phyloP scores from a whole-genome alignment of 2,797 vertebrate genomes.

The Labeo calbasu region DNA sequence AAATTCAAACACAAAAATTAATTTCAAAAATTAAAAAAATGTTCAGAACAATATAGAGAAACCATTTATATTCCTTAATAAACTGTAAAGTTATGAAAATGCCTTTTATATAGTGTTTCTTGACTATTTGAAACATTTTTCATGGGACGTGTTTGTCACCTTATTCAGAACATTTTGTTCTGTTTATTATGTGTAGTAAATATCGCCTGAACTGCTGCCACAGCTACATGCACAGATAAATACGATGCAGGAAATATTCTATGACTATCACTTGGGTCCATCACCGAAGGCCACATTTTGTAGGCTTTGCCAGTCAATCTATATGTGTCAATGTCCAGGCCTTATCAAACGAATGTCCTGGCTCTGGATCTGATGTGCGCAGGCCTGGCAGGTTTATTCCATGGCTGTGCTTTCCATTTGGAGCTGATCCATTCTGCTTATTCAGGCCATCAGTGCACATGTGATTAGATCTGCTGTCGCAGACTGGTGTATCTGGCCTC shows the following conservation, averaged over 20 bases:
- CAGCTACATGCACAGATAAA: neutral
- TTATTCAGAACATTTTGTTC: neutral
- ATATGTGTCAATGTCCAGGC: constrained; percentile 2
- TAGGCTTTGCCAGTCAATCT: constrained; percentile 5
- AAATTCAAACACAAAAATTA: neutral
- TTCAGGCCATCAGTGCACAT: constrained; percentile 24
- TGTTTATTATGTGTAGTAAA: neutral
- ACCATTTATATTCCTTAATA: neutral
- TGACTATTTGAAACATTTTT: neutral
- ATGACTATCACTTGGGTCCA: constrained; percentile 1
- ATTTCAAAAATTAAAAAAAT: no score
- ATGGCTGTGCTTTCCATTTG: constrained; percentile 31
- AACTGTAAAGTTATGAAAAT: neutral
- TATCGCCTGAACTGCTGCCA: neutral
- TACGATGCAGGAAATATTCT: neutral
- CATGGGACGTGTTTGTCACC: neutral
- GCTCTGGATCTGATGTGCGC: constrained; percentile 14
- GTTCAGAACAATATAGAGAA: neutral
- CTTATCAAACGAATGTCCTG: constrained; percentile 52
- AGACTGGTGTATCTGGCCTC: constrained; percentile 15
- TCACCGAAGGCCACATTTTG: neutral
- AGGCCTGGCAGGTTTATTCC: constrained; percentile 24
- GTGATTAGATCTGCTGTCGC: constrained; percentile 32
- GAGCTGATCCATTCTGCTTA: constrained; percentile 28
- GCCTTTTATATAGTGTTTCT: neutral